Base-by-base conservation (phyloP, 2,797 vertebrate genomes). In the Saxicola maurus region DNA sequence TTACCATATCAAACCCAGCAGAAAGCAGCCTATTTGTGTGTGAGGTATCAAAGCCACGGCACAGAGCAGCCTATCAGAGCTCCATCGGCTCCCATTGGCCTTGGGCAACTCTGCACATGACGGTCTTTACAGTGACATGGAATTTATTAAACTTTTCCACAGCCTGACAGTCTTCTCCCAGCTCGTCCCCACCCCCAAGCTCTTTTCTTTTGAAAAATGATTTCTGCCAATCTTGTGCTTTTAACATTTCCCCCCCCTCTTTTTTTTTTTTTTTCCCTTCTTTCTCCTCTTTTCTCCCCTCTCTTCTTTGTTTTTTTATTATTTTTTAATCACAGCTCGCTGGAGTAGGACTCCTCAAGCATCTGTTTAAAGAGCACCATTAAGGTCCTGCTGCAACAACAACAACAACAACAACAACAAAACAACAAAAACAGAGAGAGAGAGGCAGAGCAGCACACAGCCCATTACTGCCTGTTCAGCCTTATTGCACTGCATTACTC, bases 101-200 rank as follows among this genome's bases (percentile, higher is more conserved):
- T 91, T 87, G 93, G 91, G 95, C 85, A 64, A 94, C 94, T 95
- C 76, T 66, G 93, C 87, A 82, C 93, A 93, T 79, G 52, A 73
- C 11, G 35, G 88, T 95, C 96, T 95, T 96, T 92, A 95, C 94
- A 96, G 89, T 94, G 96, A 96, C 90, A 75, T 92, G 92, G 94
- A 95, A 93, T 96, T 96, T 92, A 94, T 95, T 95, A 94, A 94
- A 94, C 88, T 95, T 96, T 92, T 81, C 94, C 86, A 73, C 88
- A 61, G 65, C 89, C 89, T 80, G 75, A 93, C 91, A 95, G 95
- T 78, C 92, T 86, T 90, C 74, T 90, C 92, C 80, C 69, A 74
- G 87, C 80, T 93, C 45, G 35, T 86, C 92, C 82, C 91, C 83
- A 91, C 94, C 94, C 95, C 80, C 86, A 81, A 60, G 79, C 79